Percentiles rank a stretch among this genome's conserved stretches.
Evolutionary conservation across 1,140 invertebrate species (phyloP).

Genomic region (Limonius californicus): DNA sequence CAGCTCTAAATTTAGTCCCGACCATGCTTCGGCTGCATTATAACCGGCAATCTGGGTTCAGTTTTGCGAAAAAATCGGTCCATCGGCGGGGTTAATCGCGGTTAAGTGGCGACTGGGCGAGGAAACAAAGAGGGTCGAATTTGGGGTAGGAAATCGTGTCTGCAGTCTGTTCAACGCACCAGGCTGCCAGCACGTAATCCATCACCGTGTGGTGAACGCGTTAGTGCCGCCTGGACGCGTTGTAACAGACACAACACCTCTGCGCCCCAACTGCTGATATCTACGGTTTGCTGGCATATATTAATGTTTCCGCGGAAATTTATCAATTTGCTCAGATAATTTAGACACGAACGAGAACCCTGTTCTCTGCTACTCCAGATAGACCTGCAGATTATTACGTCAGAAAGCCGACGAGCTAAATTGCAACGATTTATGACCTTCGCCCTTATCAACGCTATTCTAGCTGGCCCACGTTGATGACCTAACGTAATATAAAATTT

Average conservation of each 20-base stretch:
- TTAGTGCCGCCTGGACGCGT: slow-evolving; percentile 9
- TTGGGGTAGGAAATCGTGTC: not conserved
- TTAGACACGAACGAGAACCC: not conserved
- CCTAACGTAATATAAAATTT: too few relatives aligned
- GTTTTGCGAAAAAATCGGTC: not conserved
- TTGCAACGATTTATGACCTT: too few relatives aligned
- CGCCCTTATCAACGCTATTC: too few relatives aligned
- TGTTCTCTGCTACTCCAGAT: too few relatives aligned
- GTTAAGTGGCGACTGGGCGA: not conserved
- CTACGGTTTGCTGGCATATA: not conserved
- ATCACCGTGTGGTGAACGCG: slow-evolving; percentile 8
- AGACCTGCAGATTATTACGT: too few relatives aligned
- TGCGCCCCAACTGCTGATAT: not conserved
- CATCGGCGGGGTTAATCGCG: slow-evolving; percentile 1
- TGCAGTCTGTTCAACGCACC: not conserved
- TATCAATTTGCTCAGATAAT: slow-evolving; percentile 2
- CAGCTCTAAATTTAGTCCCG: too few relatives aligned
- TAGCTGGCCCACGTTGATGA: too few relatives aligned
- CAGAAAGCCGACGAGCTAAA: too few relatives aligned
- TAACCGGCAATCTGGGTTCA: not conserved
- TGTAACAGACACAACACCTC: slow-evolving; percentile 4
- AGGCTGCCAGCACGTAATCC: slow-evolving; percentile 7
- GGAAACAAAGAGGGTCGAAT: slow-evolving; percentile 1
- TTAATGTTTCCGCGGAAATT: not conserved
- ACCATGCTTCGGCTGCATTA: too few relatives aligned